phyloP scores from a whole-genome alignment of 2,888 invertebrate species.

The Aphidoletes aphidimyza region DNA sequence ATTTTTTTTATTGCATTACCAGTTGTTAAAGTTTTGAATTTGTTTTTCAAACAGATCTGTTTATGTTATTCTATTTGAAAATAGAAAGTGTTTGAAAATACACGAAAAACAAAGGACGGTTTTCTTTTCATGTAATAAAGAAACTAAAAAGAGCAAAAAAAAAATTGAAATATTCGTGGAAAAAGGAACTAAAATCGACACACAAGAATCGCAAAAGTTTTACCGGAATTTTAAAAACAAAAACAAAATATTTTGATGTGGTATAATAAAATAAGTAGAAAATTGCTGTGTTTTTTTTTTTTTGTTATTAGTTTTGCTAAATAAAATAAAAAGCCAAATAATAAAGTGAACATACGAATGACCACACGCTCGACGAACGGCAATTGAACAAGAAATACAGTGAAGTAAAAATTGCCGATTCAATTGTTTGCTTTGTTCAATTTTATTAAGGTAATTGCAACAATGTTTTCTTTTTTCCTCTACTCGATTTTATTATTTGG shows the following conservation, averaged over 20 bases:
- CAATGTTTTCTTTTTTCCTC: not conserved
- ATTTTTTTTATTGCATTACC: not conserved
- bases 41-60: not conserved
- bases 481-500: not conserved
- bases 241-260: not conserved
- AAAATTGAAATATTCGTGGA: not conserved
- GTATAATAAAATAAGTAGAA: not conserved
- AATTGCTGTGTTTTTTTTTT: not conserved
- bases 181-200: constrained; percentile 9
- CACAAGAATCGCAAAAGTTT: too few species aligned
- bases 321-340: not conserved
- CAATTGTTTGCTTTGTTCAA: constrained; percentile 30
- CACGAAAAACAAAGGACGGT: too few species aligned
- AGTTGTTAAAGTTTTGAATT: not conserved
- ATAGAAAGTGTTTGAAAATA: not conserved
- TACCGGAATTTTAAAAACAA: too few species aligned
- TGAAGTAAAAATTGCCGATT: not conserved
- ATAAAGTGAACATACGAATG: not conserved
- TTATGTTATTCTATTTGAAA: not conserved
- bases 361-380: not conserved
- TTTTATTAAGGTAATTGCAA: constrained; percentile 28
- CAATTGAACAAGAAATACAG: not conserved
- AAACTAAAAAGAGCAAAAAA: not conserved
- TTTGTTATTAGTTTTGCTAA: not conserved
- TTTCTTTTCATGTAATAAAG: not conserved